Conservation (phyloP, 2,888 invertebrate genomes). For the Philereme transversata region DNA sequence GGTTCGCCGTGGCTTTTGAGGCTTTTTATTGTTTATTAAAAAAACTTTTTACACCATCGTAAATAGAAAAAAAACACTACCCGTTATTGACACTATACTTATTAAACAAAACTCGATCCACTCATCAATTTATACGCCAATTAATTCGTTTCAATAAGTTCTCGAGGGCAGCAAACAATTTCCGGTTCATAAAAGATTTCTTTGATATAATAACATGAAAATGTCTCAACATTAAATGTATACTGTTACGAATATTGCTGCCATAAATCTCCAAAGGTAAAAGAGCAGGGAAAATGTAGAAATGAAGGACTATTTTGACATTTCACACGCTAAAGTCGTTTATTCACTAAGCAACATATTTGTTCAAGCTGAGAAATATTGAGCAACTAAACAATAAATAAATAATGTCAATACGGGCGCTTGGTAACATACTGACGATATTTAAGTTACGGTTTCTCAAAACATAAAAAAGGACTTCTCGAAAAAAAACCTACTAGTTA, state of each 20-base stretch:
- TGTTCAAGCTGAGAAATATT: background rate
- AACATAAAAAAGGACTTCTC: too few relatives aligned
- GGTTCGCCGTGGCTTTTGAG: too few relatives aligned
- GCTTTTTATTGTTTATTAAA: too few relatives aligned
- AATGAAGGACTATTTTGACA: conserved; percentile 64
- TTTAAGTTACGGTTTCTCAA: too few relatives aligned
- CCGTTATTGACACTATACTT: too few relatives aligned
- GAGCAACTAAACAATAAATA: background rate
- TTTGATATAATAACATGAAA: conserved; percentile 43
- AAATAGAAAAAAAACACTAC: too few relatives aligned
- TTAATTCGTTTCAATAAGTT: conserved; percentile 32
- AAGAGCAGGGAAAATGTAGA: conserved; percentile 60
- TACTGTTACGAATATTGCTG: conserved; percentile 61
- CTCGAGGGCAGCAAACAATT: conserved; percentile 31
- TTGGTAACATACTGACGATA: too few relatives aligned
- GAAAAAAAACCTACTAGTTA: too few relatives aligned
- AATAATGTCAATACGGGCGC: too few relatives aligned
- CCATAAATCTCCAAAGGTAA: conserved; percentile 64
- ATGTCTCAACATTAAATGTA: conserved; percentile 52
- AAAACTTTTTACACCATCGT: background rate
- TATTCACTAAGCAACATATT: conserved; percentile 9
- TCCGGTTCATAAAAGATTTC: conserved; percentile 38
- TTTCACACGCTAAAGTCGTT: conserved; percentile 47
- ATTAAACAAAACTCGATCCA: background rate
- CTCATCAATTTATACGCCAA: conserved; percentile 2